phyloP scores from a whole-genome alignment of 2,113 vertebrate genomes.

The Bothrops jararaca region DNA sequence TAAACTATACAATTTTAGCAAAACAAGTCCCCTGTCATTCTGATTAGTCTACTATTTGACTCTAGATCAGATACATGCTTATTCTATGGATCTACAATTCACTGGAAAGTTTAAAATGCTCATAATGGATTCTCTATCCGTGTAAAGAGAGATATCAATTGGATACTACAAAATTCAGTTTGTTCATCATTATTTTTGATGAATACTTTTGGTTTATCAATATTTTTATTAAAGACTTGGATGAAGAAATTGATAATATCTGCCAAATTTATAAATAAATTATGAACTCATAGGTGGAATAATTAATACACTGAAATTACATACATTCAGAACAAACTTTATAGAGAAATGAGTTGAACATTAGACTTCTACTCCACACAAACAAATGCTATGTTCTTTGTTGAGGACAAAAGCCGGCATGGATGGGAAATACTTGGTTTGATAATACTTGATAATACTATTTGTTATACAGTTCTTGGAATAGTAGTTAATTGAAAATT shows the following conservation, averaged over 20 bases:
- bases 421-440: background rate
- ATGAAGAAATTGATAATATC: background rate
- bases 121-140: background rate
- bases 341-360: background rate
- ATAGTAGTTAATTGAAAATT: background rate
- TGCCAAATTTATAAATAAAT: background rate
- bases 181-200: background rate
- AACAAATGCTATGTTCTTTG: background rate
- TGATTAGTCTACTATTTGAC: background rate
- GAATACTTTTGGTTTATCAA: background rate
- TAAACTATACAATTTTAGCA: background rate
- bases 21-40: background rate
- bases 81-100: background rate
- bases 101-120: background rate
- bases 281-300: background rate
- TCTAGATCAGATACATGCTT: background rate
- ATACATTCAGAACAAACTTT: background rate
- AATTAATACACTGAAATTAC: background rate
- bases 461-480: background rate
- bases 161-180: background rate
- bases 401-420: background rate
- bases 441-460: background rate
- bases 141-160: background rate
- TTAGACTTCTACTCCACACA: background rate
- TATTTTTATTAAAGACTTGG: background rate